Conservation (phyloP, 1,140 invertebrate genomes). For the Drosophila subobscura region DNA sequence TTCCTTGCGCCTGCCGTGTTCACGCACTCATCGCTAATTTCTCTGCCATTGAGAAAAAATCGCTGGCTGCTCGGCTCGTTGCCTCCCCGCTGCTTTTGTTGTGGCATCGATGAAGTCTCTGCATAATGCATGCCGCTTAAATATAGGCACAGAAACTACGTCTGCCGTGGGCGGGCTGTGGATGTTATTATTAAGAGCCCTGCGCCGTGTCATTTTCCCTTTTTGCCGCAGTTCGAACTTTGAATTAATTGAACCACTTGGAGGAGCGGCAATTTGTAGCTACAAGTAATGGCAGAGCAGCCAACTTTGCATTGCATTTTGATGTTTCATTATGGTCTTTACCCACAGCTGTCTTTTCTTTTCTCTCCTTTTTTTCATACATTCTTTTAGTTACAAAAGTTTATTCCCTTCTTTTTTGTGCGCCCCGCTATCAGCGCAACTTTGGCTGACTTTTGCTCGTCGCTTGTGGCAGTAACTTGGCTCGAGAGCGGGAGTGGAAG, state of each 20-base stretch:
- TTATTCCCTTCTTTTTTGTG: conserved; percentile 39
- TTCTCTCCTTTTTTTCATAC: conserved; percentile 5
- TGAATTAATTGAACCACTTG: conserved; percentile 78
- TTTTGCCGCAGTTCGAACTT: conserved; percentile 69
- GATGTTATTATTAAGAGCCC: conserved; percentile 26
- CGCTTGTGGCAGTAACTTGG: conserved; percentile 51
- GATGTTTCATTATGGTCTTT: conserved; percentile 44
- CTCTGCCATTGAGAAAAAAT: conserved; percentile 39
- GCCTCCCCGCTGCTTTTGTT: conserved; percentile 34
- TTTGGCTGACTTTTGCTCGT: conserved; percentile 63
- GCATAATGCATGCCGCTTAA: conserved; percentile 20
- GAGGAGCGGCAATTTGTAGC: conserved; percentile 26
- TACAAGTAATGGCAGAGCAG: background rate
- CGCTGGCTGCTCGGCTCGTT: too few species aligned
- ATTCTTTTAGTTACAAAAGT: conserved; percentile 47
- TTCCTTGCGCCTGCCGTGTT: background rate
- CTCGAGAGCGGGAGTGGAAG: conserved; percentile 13
- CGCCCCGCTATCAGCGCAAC: conserved; percentile 66
- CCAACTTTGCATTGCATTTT: conserved; percentile 35
- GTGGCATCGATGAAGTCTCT: conserved; percentile 31
- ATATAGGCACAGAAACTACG: conserved; percentile 1
- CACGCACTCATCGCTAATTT: conserved; percentile 44
- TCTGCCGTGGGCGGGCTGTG: background rate
- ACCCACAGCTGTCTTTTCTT: background rate
- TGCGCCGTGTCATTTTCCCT: conserved; percentile 40